Evolutionary conservation across 2,113 vertebrate species (phyloP).

Genomic region (Craseonycteris thonglongyai): DNA sequence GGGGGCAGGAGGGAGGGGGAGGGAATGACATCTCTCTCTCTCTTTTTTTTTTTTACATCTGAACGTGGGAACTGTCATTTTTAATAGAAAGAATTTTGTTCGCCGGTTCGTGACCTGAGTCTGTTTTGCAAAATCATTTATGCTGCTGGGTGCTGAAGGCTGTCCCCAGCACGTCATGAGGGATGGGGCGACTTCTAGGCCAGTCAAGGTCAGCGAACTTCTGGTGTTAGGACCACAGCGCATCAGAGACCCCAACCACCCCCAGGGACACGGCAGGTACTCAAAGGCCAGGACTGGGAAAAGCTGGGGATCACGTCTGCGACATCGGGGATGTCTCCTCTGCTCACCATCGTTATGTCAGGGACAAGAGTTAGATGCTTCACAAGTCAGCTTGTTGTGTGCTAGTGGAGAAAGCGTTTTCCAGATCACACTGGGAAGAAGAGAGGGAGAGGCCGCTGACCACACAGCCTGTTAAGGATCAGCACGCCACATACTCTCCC

Average conservation of each 20-base stretch:
- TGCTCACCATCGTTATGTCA: accelerated
- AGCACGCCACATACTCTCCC: accelerated
- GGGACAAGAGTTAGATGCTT: accelerated
- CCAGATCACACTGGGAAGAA: background rate
- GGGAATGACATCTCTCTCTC: constrained; percentile 37
- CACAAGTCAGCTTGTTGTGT: background rate
- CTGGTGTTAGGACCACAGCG: accelerated
- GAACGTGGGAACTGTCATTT: background rate
- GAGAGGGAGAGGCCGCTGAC: too few relatives aligned
- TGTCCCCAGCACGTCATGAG: background rate
- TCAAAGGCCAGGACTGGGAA: accelerated
- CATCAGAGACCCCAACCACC: accelerated
- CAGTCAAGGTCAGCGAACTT: background rate
- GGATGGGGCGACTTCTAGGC: accelerated
- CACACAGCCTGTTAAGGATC: too few relatives aligned
- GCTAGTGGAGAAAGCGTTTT: background rate
- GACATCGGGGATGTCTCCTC: too few relatives aligned
- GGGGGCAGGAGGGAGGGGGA: background rate
- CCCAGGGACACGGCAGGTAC: accelerated
- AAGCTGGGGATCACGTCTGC: too few relatives aligned
- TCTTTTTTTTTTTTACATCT: constrained; percentile 46
- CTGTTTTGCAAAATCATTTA: background rate
- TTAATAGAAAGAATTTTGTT: background rate
- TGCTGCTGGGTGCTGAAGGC: background rate
- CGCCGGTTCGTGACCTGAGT: background rate